Conservation (phyloP, 92 coral and sea anemone species). For the Chrysogorgia sp. region DNA sequence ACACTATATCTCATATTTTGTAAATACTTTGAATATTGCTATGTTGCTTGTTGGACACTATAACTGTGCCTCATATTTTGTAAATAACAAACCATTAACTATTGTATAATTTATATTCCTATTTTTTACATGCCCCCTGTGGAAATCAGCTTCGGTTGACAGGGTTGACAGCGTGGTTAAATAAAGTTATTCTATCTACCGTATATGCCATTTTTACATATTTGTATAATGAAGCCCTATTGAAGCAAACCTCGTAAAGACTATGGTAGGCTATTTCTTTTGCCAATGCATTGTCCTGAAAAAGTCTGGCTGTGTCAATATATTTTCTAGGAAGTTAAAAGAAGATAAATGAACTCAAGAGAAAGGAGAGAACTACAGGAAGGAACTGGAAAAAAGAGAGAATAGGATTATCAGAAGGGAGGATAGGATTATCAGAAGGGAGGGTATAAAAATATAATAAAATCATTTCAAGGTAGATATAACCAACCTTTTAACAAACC, state of each 20-base stretch:
- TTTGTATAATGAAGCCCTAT: background rate
- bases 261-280: constrained; percentile 39
- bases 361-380: background rate
- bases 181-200: background rate
- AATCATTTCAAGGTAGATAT: background rate
- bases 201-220: background rate
- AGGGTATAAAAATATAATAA: background rate
- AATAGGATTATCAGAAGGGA: background rate
- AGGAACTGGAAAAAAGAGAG: background rate
- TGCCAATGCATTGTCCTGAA: constrained; percentile 28
- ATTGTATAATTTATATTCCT: too few relatives aligned
- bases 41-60: too few relatives aligned
- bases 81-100: too few relatives aligned
- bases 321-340: constrained; percentile 21
- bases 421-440: background rate
- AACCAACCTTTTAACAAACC: constrained; percentile 47
- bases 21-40: too few relatives aligned
- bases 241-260: constrained; percentile 38
- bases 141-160: too few relatives aligned
- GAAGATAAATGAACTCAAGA: background rate
- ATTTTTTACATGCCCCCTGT: too few relatives aligned
- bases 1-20: too few relatives aligned
- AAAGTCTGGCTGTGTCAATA: constrained; percentile 31
- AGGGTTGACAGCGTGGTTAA: too few relatives aligned
- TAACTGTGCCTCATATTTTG: too few relatives aligned